Conservation (phyloP, 2,113 vertebrate species). For the Epinephelus cyanopodus region DNA sequence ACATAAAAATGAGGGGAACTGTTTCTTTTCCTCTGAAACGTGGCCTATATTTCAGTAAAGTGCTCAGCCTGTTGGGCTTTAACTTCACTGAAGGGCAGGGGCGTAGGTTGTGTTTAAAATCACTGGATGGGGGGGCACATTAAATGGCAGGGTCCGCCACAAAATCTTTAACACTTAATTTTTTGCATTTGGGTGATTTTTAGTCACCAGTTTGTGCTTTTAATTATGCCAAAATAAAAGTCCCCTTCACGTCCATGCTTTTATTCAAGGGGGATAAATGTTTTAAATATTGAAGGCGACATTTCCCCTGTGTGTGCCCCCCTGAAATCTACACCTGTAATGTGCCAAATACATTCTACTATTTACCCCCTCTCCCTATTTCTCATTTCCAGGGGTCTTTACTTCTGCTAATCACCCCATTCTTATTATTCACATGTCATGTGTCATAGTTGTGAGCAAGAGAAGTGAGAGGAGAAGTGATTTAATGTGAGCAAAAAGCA, state of each 20-base stretch:
- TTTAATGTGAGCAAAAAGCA: constrained; percentile 4
- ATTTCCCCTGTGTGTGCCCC: no score
- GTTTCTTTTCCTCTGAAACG: background rate
- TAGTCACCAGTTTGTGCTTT: no score
- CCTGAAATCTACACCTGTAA: background rate
- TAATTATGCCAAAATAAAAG: no score
- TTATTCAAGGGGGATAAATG: no score
- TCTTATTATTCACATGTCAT: background rate
- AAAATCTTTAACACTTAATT: no score
- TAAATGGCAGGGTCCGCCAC: no score
- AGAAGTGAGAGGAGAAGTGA: constrained; percentile 13
- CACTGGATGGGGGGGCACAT: no score
- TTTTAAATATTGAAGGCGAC: no score
- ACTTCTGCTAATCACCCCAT: background rate
- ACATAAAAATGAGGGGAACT: background rate
- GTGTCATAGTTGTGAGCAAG: background rate
- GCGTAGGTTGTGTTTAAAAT: no score
- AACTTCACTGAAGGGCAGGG: background rate
- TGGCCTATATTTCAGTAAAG: background rate
- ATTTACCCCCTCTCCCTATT: background rate
- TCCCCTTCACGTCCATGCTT: no score
- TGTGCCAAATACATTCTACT: background rate
- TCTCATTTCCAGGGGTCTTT: constrained; percentile 19
- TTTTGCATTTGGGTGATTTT: no score
- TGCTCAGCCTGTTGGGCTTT: background rate